Evolutionary conservation across 2,797 vertebrate genomes (phyloP).

Genomic region (Sebastes reedi): DNA sequence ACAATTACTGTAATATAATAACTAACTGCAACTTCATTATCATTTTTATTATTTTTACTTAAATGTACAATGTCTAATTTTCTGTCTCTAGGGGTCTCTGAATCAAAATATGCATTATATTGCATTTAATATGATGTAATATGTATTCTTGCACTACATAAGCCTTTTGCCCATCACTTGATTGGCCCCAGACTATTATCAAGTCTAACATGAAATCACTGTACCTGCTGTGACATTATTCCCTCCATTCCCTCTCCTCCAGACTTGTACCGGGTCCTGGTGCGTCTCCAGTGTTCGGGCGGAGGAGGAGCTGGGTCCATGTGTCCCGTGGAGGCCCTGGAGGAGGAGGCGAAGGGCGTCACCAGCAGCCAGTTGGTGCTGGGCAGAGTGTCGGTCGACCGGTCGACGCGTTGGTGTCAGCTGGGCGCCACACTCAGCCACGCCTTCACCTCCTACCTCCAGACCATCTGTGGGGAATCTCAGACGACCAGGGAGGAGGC

Average conservation of each 20-base stretch:
- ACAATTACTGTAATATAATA: too few relatives aligned
- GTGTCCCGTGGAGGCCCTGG: slow-evolving; percentile 80
- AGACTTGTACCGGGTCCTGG: slow-evolving; percentile 89
- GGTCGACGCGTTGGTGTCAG: slow-evolving; percentile 87
- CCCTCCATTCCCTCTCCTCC: slow-evolving; percentile 9
- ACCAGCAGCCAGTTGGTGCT: slow-evolving; percentile 69
- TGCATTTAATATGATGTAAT: too few relatives aligned
- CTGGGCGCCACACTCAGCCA: slow-evolving; percentile 85
- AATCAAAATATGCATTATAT: too few relatives aligned
- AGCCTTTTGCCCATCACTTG: too few relatives aligned
- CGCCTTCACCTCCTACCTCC: slow-evolving; percentile 87
- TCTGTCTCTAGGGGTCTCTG: too few relatives aligned
- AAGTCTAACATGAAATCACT: too few relatives aligned
- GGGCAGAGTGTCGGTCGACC: slow-evolving; percentile 86
- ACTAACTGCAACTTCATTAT: too few relatives aligned
- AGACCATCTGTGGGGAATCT: slow-evolving; percentile 84
- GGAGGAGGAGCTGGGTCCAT: slow-evolving; percentile 71
- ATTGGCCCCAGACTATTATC: too few relatives aligned
- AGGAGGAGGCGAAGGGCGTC: slow-evolving; percentile 67
- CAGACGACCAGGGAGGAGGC: slow-evolving; percentile 73
- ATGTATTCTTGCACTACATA: too few relatives aligned
- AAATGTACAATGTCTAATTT: too few relatives aligned
- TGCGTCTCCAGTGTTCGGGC: slow-evolving; percentile 82
- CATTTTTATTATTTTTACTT: too few relatives aligned
- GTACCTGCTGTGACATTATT: background rate